A percentile compares a stretch with the other conserved stretches of the same genome.
These are phyloP conservation scores for Semaprochilodus insignis DNA, from an alignment of 2,797 vertebrate species.

Conservation along the genomic window DNA sequence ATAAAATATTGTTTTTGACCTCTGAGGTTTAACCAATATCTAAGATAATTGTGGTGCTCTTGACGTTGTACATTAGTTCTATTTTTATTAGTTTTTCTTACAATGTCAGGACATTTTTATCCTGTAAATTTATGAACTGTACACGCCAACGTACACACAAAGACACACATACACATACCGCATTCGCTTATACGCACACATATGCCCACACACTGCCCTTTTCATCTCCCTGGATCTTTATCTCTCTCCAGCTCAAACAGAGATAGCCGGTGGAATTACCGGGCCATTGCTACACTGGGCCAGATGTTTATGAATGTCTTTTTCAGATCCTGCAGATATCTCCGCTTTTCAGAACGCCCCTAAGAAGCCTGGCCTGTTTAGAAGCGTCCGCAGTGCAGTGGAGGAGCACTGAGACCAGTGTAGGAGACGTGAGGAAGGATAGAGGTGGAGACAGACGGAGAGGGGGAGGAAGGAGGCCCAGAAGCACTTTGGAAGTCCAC, in stretches of 20 bases:
- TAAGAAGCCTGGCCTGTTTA: conserved; percentile 20
- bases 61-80: too few species aligned
- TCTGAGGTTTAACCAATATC: too few species aligned
- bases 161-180: too few species aligned
- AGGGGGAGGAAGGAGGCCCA: conserved; percentile 2
- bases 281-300: conserved; percentile 25
- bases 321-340: conserved; percentile 20
- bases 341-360: neutral
- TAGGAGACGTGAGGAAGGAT: neutral
- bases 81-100: too few species aligned
- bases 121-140: too few species aligned
- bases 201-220: conserved; percentile 8
- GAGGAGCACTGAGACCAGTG: neutral
- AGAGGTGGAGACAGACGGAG: conserved; percentile 22
- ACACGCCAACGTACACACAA: neutral
- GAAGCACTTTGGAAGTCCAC: conserved; percentile 43
- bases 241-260: conserved; percentile 21
- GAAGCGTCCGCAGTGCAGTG: neutral
- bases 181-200: neutral
- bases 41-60: too few species aligned
- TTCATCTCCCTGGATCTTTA: conserved; percentile 8
- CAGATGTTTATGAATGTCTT: conserved; percentile 25
- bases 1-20: too few species aligned
- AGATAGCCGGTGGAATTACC: conserved; percentile 20
- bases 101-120: too few species aligned